Evolutionary conservation across 2,888 invertebrate species (phyloP), one percentile per base, ranked within the genome.

Genomic region (Xylocampa areola): DNA sequence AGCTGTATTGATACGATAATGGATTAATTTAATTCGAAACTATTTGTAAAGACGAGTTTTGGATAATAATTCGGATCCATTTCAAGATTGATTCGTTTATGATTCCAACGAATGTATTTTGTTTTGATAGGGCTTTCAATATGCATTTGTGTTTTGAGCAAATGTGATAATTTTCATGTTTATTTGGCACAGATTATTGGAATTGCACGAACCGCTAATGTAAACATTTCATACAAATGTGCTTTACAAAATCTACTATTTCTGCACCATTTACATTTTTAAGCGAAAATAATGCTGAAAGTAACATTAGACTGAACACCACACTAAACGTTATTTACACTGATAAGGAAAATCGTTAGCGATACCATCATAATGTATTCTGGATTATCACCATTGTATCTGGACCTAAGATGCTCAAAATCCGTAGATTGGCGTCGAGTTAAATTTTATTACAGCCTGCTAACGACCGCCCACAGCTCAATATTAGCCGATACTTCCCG

Each of bases 401-500:
- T 52, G 35, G 39, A 47, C 40, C 59, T 60, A 62, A 73, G 71
- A 64, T 59, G 54, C 54, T 57, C 43, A 43, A 68, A n/a, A 70
- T 65, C 68, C 61, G 23, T 60, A 72, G 77, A 75, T 76, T 72
- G 65, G 45, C 35, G 58, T 52, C 48, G 61, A 74, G 70, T 78
- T 73, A 73, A 77, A 77, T 80, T 79, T 78, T 78, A 78, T 76
- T 68, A 66, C 70, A 43, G 40, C 51, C 67, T 57, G 48, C 73
- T 73, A 71, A 63, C 71, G 81, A 80, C 76, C 77, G 68, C 69
- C 70, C 48, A 47, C 68, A 64, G 51, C 58, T 44, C 60, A 52
- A 62, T 74, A 77, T 76, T 73, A 69, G 65, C 68, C 74, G 69
- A 77, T 73, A 67, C 73, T 77, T 73, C 70, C 71, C 61, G 64